Evolutionary conservation across 1,140 invertebrate species (phyloP).

Genomic region (Aricia agestis): DNA sequence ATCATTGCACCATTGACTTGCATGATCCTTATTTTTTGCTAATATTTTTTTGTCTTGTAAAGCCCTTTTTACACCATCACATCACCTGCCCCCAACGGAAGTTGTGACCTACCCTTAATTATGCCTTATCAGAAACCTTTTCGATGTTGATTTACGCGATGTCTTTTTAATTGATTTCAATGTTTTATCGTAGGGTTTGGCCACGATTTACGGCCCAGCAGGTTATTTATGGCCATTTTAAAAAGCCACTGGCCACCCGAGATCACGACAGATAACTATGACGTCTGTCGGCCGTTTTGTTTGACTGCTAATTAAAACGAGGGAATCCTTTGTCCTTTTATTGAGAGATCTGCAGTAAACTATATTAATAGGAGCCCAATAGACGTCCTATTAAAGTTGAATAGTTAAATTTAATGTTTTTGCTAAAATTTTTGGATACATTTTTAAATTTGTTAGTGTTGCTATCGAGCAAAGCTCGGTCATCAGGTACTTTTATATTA

Average conservation of each 20-base stretch:
- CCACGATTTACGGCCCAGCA: neutral
- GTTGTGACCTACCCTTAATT: neutral
- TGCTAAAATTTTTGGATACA: too few species aligned
- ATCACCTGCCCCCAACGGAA: neutral
- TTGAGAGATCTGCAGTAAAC: neutral
- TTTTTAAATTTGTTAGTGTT: too few species aligned
- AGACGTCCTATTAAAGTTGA: too few species aligned
- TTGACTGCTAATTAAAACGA: neutral
- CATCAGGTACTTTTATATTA: too few species aligned
- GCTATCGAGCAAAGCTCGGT: too few species aligned
- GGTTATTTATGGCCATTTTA: constrained; percentile 1
- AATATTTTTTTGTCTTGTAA: neutral
- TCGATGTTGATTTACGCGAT: neutral
- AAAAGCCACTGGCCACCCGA: neutral
- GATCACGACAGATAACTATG: neutral
- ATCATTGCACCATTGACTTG: neutral
- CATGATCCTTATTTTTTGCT: neutral
- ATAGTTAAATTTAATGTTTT: too few species aligned
- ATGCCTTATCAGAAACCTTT: neutral
- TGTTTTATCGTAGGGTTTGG: neutral
- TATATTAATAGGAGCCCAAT: too few species aligned
- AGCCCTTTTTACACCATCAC: neutral
- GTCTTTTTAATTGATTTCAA: neutral
- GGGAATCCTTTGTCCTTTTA: neutral
- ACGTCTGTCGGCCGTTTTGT: neutral